These are phyloP conservation scores for Pachydiplax longipennis DNA, from an alignment of 2,888 invertebrate genomes.

Conservation along the genomic window DNA sequence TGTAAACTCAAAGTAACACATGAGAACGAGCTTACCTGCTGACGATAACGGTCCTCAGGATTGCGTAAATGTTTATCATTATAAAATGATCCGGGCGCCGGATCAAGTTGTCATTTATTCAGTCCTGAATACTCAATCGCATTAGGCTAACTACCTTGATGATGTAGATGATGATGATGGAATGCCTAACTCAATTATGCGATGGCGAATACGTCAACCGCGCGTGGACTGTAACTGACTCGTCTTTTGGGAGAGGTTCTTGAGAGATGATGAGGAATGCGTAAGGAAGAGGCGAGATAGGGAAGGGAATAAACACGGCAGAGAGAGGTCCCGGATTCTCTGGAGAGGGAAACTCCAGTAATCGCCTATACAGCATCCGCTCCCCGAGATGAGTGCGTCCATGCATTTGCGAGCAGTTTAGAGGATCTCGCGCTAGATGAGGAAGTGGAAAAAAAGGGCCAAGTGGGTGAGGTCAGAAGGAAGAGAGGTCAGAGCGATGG, in stretches of 20 bases:
- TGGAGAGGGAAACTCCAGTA: constrained; percentile 5
- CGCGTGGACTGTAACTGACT: background rate
- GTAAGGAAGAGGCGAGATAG: background rate
- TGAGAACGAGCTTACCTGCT: no score
- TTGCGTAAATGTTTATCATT: no score
- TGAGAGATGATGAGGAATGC: background rate
- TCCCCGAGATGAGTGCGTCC: constrained; percentile 4
- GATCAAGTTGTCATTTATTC: background rate
- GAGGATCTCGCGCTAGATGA: background rate
- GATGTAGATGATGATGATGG: background rate
- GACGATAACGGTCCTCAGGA: no score
- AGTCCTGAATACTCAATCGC: background rate
- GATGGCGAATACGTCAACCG: background rate
- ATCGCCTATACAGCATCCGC: constrained; percentile 19
- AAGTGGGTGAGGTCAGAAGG: background rate
- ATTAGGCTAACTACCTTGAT: background rate
- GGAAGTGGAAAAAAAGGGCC: background rate
- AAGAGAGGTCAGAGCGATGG: background rate
- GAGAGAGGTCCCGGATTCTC: background rate
- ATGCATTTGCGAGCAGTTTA: background rate
- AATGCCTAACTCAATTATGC: background rate
- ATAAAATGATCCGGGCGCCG: no score
- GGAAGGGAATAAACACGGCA: background rate
- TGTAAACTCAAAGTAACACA: no score
- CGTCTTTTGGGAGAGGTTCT: background rate